Evolutionary conservation across 2,113 vertebrate genomes (phyloP).

Genomic region (Podiceps cristatus): DNA sequence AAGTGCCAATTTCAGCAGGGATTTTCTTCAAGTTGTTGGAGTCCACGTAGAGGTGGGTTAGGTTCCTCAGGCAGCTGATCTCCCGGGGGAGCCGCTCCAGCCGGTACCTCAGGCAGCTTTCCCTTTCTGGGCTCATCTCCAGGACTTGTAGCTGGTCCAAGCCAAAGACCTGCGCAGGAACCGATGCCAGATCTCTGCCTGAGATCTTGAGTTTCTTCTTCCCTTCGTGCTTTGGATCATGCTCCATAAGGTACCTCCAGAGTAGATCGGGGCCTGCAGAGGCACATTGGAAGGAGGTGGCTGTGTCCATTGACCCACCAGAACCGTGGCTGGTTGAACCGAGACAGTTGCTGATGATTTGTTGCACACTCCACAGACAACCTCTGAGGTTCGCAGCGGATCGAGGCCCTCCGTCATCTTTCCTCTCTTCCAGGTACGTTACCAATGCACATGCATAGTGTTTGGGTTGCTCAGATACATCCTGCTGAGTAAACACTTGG

Average conservation of each 20-base stretch:
- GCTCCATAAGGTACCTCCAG: slow-evolving; percentile 54
- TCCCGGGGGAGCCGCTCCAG: slow-evolving; percentile 53
- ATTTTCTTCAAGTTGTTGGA: slow-evolving; percentile 67
- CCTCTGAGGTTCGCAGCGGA: background rate
- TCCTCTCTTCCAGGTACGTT: background rate
- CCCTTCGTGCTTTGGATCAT: background rate
- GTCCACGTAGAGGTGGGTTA: slow-evolving; percentile 55
- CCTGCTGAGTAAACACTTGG: slow-evolving; percentile 1
- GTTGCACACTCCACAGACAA: fast-evolving
- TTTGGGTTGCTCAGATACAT: slow-evolving; percentile 49
- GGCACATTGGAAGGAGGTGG: background rate
- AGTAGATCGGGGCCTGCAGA: background rate
- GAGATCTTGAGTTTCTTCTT: slow-evolving; percentile 61
- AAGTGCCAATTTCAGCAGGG: slow-evolving; percentile 43
- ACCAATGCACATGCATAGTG: background rate
- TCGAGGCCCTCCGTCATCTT: background rate
- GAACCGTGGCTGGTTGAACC: fast-evolving
- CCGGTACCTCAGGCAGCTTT: slow-evolving; percentile 54
- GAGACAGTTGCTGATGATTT: background rate
- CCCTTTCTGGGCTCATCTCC: slow-evolving; percentile 67
- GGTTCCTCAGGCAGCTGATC: slow-evolving; percentile 31
- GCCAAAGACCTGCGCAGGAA: slow-evolving; percentile 31
- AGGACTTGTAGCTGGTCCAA: slow-evolving; percentile 61
- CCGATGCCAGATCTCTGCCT: slow-evolving; percentile 28
- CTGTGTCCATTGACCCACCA: background rate